Conservation (phyloP, 2,113 vertebrate genomes). For the Melanocharis versteri region DNA sequence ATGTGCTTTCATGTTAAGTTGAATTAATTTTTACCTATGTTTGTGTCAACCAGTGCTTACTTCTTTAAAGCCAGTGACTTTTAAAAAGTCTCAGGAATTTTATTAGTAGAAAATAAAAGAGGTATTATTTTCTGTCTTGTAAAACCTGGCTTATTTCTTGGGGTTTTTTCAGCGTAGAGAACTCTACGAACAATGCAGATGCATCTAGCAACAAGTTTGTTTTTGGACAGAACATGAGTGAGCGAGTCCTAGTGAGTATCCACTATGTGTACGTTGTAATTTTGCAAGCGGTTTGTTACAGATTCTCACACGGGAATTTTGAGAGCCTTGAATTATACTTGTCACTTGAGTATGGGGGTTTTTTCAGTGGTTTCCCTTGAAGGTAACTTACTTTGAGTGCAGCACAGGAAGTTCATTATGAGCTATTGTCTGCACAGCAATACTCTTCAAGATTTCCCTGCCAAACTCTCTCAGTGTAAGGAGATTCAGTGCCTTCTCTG, state of each 20-base stretch:
- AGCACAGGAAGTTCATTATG: fast-evolving
- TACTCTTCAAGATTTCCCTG: not conserved
- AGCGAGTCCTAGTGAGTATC: conserved; percentile 91
- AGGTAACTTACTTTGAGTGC: not conserved
- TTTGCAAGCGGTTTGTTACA: fast-evolving
- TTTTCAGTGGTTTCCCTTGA: not conserved
- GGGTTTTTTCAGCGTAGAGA: conserved; percentile 79
- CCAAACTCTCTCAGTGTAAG: not conserved
- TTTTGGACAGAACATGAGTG: conserved; percentile 98
- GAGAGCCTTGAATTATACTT: not conserved
- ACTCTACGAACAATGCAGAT: conserved; percentile 82
- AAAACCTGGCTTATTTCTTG: not conserved
- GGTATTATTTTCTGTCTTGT: not conserved
- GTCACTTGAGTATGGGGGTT: not conserved
- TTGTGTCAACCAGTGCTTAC: not conserved
- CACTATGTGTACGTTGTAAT: not conserved
- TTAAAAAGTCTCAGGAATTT: no score
- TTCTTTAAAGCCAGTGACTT: not conserved
- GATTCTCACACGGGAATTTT: not conserved
- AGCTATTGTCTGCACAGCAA: not conserved
- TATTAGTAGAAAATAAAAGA: not conserved
- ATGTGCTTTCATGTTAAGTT: not conserved
- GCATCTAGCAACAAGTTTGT: conserved; percentile 88
- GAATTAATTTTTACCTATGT: not conserved
- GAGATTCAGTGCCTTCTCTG: not conserved